Percentiles rank a stretch among this genome's conserved stretches.
Evolutionary conservation across 2,797 vertebrate genomes (phyloP).

Genomic region (Microhierax caerulescens): DNA sequence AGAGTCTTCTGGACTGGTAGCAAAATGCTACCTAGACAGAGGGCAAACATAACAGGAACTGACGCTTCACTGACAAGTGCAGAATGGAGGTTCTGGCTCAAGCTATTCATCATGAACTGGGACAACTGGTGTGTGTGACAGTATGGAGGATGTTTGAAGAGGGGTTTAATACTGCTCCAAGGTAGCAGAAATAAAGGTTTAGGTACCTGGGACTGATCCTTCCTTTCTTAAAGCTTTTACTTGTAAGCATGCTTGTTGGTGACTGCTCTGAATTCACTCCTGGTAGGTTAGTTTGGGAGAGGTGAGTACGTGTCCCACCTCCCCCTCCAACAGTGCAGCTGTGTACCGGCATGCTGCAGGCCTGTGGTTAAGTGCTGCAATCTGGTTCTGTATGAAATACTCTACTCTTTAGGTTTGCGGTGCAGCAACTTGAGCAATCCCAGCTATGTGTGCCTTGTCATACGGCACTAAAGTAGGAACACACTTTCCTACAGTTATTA

Average conservation of each 20-base stretch:
- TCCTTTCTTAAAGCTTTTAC: neutral
- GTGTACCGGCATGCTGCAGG: neutral
- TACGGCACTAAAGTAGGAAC: neutral
- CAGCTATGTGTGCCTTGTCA: constrained; percentile 38
- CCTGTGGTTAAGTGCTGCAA: constrained; percentile 60
- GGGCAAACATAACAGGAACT: neutral
- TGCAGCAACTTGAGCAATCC: constrained; percentile 55
- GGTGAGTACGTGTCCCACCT: neutral
- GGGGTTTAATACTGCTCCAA: rapidly evolving
- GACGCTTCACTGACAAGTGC: neutral
- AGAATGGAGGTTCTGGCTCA: neutral
- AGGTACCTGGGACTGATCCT: neutral
- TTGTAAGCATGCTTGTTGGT: neutral
- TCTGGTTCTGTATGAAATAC: constrained; percentile 44
- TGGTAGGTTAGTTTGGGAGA: neutral
- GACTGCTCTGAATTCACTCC: neutral
- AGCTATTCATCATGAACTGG: neutral
- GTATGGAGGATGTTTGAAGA: rapidly evolving
- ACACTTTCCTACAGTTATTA: constrained; percentile 2
- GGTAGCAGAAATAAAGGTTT: neutral
- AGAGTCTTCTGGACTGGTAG: neutral
- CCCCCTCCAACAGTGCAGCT: neutral
- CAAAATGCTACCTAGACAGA: neutral
- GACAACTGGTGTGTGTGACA: neutral
- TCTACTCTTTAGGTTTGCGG: constrained; percentile 24